Evolutionary conservation across 2,888 invertebrate species (phyloP).

Genomic region (Phortica okadai): DNA sequence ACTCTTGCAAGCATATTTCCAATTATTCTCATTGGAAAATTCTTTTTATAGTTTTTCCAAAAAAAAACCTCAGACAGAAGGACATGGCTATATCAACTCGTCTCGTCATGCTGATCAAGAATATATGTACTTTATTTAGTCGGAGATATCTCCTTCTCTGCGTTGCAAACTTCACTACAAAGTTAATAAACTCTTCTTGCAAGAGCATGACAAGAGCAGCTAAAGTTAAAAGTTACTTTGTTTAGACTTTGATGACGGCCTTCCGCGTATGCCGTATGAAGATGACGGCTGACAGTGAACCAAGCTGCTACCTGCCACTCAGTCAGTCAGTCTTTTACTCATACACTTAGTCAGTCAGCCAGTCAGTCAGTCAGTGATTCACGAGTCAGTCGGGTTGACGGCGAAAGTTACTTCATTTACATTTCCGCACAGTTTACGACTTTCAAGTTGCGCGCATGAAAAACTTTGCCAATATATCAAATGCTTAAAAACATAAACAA

Average conservation of each 20-base stretch:
- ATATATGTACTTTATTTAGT: too few species aligned
- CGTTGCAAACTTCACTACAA: too few species aligned
- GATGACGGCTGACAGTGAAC: neutral
- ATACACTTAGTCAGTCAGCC: neutral
- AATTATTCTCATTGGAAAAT: too few species aligned
- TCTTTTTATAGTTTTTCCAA: too few species aligned
- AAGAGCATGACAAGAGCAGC: neutral
- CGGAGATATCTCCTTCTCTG: too few species aligned
- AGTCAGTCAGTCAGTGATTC: neutral
- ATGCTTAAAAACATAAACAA: constrained; percentile 66
- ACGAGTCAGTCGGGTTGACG: constrained; percentile 27
- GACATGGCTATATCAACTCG: too few species aligned
- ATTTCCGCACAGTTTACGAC: constrained; percentile 46
- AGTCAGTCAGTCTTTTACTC: neutral
- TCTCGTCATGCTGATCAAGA: too few species aligned
- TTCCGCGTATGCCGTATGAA: constrained; percentile 1
- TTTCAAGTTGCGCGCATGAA: constrained; percentile 33
- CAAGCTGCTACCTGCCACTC: neutral
- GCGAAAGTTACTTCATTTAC: constrained; percentile 61
- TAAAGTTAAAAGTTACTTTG: constrained; percentile 36
- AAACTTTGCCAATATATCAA: constrained; percentile 67
- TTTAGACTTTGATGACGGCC: constrained; percentile 23
- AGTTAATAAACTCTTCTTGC: too few species aligned
- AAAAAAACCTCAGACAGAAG: too few species aligned
- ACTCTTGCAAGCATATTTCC: too few species aligned